Evolutionary conservation across 2,797 vertebrate genomes (phyloP).

Genomic region (Peromyscus attwateri): DNA sequence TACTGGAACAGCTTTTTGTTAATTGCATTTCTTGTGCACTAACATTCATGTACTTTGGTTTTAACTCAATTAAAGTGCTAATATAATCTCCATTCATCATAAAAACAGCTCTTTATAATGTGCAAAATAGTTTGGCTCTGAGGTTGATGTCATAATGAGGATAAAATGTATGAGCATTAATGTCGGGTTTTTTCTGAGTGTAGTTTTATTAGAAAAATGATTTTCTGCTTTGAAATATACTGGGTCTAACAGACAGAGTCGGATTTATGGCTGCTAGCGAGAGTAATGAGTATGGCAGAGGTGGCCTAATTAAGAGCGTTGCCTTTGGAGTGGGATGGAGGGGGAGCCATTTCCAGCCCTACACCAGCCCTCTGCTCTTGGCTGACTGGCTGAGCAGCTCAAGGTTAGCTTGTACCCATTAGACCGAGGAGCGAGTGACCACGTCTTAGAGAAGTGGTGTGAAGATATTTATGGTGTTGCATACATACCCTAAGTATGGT

Average conservation of each 20-base stretch:
- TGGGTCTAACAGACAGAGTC: conserved; percentile 71
- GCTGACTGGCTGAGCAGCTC: not conserved
- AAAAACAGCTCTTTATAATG: conserved; percentile 82
- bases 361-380: not conserved
- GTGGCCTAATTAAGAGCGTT: conserved; percentile 57
- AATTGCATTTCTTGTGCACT: conserved; percentile 69
- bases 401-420: not conserved
- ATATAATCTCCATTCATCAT: conserved; percentile 80
- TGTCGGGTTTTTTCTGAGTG: conserved; percentile 66
- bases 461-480: not conserved
- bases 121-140: conserved; percentile 76
- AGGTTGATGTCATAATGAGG: conserved; percentile 84
- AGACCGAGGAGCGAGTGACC: too few relatives aligned
- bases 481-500: not conserved
- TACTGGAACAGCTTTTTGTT: conserved; percentile 74
- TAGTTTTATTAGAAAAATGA: conserved; percentile 83
- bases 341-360: not conserved
- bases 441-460: not conserved
- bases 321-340: not conserved
- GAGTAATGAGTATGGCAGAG: conserved; percentile 40
- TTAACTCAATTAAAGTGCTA: conserved; percentile 84
- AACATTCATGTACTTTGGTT: conserved; percentile 75
- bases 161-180: conserved; percentile 78
- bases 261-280: conserved; percentile 78
- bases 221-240: conserved; percentile 84